Evolutionary conservation across 2,113 vertebrate species (phyloP).

Genomic region (Colossoma macropomum): DNA sequence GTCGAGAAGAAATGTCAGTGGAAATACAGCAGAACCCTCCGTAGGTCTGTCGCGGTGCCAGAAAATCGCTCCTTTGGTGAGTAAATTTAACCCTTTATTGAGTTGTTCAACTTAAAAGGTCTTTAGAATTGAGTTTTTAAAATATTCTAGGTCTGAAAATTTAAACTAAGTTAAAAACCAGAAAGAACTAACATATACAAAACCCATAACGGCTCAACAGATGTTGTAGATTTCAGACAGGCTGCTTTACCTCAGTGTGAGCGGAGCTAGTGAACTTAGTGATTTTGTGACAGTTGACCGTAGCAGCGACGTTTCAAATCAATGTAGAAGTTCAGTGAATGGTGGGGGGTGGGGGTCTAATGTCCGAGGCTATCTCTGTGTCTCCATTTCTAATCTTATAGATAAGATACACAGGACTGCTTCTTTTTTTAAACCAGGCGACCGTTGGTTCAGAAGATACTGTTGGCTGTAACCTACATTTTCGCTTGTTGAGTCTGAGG

Average conservation of each 20-base stretch:
- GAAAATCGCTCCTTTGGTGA: constrained; percentile 69
- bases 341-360: not conserved
- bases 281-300: constrained; percentile 13
- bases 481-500: too few species aligned
- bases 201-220: not conserved
- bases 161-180: not conserved
- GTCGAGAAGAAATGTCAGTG: constrained; percentile 70
- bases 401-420: not conserved
- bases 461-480: too few species aligned
- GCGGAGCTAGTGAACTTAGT: not conserved
- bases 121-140: not conserved
- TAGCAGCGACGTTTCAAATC: not conserved
- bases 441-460: too few species aligned
- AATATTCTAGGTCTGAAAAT: not conserved
- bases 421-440: not conserved
- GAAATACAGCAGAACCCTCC: constrained; percentile 76
- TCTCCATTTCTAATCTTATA: not conserved
- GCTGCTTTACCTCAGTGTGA: not conserved
- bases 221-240: not conserved
- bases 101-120: not conserved
- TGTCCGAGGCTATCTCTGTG: not conserved
- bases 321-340: not conserved
- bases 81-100: constrained; percentile 45
- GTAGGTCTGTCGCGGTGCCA: constrained; percentile 68
- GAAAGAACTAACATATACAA: not conserved